Base-by-base conservation (phyloP, 1,140 invertebrate species). In the Scaptomyza graminum region DNA sequence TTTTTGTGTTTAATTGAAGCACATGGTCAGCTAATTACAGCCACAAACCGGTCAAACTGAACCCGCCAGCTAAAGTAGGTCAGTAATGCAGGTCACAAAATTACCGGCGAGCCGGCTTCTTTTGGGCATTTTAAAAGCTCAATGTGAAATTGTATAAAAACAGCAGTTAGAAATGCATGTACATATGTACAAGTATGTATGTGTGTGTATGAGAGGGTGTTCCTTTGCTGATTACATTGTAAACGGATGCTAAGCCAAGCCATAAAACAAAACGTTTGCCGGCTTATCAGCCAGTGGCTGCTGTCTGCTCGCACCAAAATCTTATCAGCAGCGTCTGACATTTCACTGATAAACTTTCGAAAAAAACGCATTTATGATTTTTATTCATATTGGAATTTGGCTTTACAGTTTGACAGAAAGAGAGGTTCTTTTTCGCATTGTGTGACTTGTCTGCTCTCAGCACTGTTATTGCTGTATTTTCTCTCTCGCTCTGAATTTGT, bases 241-340 rank as follows among this genome's bases (percentile, higher is more conserved):
- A 62, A 73, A 46, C 70, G 70, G 64, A 68, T 73, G 65, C 41
- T 56, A 37, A 28, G 52, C 22, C 2, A 41, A 60, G 39, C 31
- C 31, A 47, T 37, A 44, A 37, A 54, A n/a, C n/a, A 52, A 54
- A 54, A 54, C 12, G 55, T 74, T 68, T 13, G 74, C 47, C 79
- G 70, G 79, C 61, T 78, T 57, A 82, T 78, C 74, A 74, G 52
- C 39, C 11, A 37, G n/a, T 13, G 16, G 22, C 34, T 41, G 46
- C 5, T 41, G 31, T 47, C 49, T 59, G 63, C 55, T 54, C 50
- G 43, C 47, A 65, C 37, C 50, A 39, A 52, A 66, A 46, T 63
- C 61, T 70, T 84, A 84, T 84, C 81, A 87, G 69, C 43, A 3
- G 4, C 49, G 61, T 80, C 74, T 84, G 81, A 80, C 82, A 54